Conservation (phyloP, 1,140 invertebrate genomes). For the Procambarus virginalis region DNA sequence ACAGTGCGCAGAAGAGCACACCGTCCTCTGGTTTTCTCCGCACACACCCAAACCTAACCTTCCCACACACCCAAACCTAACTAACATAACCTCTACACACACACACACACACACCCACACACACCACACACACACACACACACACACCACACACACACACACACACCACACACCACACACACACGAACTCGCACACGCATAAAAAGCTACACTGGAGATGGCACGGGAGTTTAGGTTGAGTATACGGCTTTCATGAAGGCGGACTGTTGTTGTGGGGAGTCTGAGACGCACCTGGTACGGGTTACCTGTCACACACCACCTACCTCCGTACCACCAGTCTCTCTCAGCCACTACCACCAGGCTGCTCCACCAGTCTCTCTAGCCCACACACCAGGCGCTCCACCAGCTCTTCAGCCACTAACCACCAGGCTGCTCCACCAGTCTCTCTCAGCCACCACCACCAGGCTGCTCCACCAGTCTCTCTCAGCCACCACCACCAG, state of each 20-base stretch:
- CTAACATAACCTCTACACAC: no score
- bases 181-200: not conserved
- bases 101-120: no score
- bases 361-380: not conserved
- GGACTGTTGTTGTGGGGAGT: conserved; percentile 4
- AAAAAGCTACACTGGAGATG: not conserved
- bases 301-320: not conserved
- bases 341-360: not conserved
- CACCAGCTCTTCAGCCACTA: no score
- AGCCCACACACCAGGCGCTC: no score
- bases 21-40: no score
- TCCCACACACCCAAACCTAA: no score
- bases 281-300: not conserved
- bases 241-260: conserved; percentile 52
- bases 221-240: conserved; percentile 4
- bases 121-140: no score
- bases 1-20: no score
- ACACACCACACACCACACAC: no score
- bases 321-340: not conserved
- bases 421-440: not conserved
- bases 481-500: not conserved
- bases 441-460: not conserved
- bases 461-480: not conserved
- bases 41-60: no score
- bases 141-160: not conserved